Conservation (phyloP, 2,888 invertebrate species). For the Rosalia funebris region DNA sequence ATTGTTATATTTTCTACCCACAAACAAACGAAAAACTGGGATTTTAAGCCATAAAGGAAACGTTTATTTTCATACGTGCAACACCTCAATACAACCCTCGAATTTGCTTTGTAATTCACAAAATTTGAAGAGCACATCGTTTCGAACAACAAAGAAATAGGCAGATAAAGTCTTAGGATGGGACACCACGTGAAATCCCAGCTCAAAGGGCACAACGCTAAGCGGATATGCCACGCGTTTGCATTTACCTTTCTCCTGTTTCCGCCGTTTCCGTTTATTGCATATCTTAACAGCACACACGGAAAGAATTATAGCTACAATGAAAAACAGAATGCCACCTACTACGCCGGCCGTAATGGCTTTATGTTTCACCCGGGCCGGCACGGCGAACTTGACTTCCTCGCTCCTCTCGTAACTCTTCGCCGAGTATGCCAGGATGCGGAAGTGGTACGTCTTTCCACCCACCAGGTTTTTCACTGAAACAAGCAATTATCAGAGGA, state of each 20-base stretch:
- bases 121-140: slow-evolving; percentile 17
- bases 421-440: slow-evolving; percentile 88
- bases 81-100: no score
- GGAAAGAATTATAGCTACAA: slow-evolving; percentile 96
- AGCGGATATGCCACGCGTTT: slow-evolving; percentile 1
- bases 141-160: slow-evolving; percentile 20
- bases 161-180: slow-evolving; percentile 20
- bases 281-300: slow-evolving; percentile 98
- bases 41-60: no score
- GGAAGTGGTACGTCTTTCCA: slow-evolving; percentile 91
- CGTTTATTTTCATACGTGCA: no score
- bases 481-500: slow-evolving; percentile 46
- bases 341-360: slow-evolving; percentile 96
- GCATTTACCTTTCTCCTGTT: slow-evolving; percentile 93
- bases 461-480: slow-evolving; percentile 91
- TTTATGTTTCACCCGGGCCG: slow-evolving; percentile 92
- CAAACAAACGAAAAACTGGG: no score
- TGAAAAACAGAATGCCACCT: slow-evolving; percentile 96
- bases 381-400: slow-evolving; percentile 88
- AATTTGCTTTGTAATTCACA: slow-evolving; percentile 17
- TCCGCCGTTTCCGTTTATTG: slow-evolving; percentile 95
- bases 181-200: slow-evolving; percentile 8
- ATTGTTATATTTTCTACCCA: no score
- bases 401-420: slow-evolving; percentile 89
- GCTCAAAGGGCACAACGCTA: neutral